These are phyloP conservation scores for Chrysolina haemoptera DNA, from an alignment of 2,888 invertebrate species.

Conservation along the genomic window DNA sequence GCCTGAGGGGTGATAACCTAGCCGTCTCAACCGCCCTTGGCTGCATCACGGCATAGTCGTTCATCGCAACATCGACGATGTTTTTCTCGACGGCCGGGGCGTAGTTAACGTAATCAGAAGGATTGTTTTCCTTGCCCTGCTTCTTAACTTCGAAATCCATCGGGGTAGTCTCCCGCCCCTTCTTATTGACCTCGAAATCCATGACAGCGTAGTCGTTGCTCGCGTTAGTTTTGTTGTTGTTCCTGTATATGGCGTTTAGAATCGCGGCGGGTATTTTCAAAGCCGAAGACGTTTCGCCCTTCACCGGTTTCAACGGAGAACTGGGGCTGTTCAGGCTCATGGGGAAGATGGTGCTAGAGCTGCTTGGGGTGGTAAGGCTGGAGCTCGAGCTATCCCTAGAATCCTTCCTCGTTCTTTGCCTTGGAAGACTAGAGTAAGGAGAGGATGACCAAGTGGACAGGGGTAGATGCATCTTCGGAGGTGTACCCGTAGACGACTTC, in stretches of 20 bases:
- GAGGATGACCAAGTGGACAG: slow-evolving; percentile 66
- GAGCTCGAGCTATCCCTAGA: slow-evolving; percentile 68
- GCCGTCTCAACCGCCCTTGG: slow-evolving; percentile 49
- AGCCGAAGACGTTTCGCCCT: slow-evolving; percentile 48
- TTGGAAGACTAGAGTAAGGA: slow-evolving; percentile 69
- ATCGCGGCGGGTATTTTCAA: slow-evolving; percentile 61
- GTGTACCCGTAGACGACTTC: slow-evolving; percentile 67
- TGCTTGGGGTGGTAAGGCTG: slow-evolving; percentile 74
- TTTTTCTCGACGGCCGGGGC: slow-evolving; percentile 58
- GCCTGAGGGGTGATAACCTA: neutral
- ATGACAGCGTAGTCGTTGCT: slow-evolving; percentile 64
- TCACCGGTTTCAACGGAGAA: slow-evolving; percentile 73
- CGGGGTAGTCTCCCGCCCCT: slow-evolving; percentile 14
- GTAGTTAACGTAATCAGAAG: slow-evolving; percentile 67
- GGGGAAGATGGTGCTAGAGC: slow-evolving; percentile 78
- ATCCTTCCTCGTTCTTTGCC: slow-evolving; percentile 64
- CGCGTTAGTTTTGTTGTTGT: slow-evolving; percentile 35
- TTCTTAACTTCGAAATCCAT: slow-evolving; percentile 18
- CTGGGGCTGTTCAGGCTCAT: slow-evolving; percentile 79
- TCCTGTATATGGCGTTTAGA: slow-evolving; percentile 59
- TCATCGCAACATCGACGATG: slow-evolving; percentile 52
- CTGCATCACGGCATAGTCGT: slow-evolving; percentile 73
- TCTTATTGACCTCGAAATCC: slow-evolving; percentile 61
- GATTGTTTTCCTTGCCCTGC: slow-evolving; percentile 38
- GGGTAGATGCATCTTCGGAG: slow-evolving; percentile 71